Base-by-base conservation (phyloP, 1,140 invertebrate genomes). In the Papilio aristodemus region DNA sequence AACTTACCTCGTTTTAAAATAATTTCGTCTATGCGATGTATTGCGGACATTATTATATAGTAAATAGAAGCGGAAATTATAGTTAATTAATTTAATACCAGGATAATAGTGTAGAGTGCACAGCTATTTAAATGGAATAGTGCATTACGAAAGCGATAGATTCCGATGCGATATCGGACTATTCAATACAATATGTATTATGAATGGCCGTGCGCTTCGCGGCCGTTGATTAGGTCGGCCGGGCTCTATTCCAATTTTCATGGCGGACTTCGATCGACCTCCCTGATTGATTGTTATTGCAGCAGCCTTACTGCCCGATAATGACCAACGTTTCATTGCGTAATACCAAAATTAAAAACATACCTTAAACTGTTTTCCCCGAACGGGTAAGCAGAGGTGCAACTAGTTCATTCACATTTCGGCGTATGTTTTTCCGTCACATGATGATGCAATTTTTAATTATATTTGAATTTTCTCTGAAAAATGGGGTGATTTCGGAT, bases 141-240 rank as follows among this genome's bases (percentile, higher is more conserved):
- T 64, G 59, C 72, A 78, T 82, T 77, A 80, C 78, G 66, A 75
- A 71, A 79, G 75, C 74, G 36, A 68, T 79, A 80, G 81, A 82
- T 84, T 76, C 60, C 57, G 59, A 74, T 71, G 50, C 73, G 83
- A 85, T 85, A 83, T 50, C 46, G 72, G 69, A 77, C 75, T 72
- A 84, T 85, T 85, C 78, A 85, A 83, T 82, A 79, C 78, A 81
- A 85, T 84, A 84, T 83, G 76, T 82, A 83, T 82, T 85, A 84
- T 85, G 85, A 86, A 81, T 82, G 78, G 72, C 64, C 64, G 75
- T 71, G 73, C 66, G 71, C 62, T 70, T 57, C 78, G 71, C 73
- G 81, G 76, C 79, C 79, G 78, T 85, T 87, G 83, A 89, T 89
- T 87, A 86, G 82, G 72, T 69, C 68, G 70, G 73, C 59, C 77